Percentiles rank a stretch among this genome's conserved stretches.
Evolutionary conservation across 2,113 vertebrate genomes (phyloP).

Genomic region (Pyxicephalus adspersus): DNA sequence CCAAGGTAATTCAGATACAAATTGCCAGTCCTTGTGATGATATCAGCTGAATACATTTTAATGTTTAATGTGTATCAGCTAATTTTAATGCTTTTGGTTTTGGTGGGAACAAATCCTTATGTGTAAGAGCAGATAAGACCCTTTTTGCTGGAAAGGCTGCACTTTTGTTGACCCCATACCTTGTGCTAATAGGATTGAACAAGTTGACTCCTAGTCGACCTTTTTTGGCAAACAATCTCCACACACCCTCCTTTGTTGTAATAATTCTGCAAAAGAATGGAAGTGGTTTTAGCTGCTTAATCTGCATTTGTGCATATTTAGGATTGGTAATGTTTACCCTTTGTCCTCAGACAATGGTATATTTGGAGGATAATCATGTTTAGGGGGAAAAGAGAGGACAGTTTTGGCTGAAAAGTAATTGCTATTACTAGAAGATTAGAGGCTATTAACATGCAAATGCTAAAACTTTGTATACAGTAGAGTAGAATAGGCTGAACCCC

Average conservation of each 20-base stretch:
- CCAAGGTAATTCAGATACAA: no score
- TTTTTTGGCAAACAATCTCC: conserved; percentile 65
- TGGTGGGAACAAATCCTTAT: no score
- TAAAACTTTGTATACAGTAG: not conserved
- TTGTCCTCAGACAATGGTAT: not conserved
- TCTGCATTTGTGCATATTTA: conserved; percentile 46
- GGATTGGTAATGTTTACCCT: not conserved
- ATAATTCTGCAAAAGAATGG: conserved; percentile 57
- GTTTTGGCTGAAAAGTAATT: conserved; percentile 7
- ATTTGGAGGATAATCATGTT: conserved; percentile 13
- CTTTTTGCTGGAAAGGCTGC: conserved; percentile 65
- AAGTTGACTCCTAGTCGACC: conserved; percentile 70
- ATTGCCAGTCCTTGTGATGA: no score
- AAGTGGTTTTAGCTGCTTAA: conserved; percentile 45
- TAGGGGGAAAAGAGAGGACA: not conserved
- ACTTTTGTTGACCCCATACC: conserved; percentile 68
- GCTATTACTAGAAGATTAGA: conserved; percentile 8
- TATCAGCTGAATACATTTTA: no score
- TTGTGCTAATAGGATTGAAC: conserved; percentile 70
- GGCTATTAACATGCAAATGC: conserved; percentile 27
- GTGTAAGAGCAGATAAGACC: conserved; percentile 53
- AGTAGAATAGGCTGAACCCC: not conserved
- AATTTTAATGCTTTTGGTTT: no score
- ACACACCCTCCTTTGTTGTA: conserved; percentile 63
- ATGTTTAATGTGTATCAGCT: no score